phyloP scores from a whole-genome alignment of 2,113 vertebrate genomes.

The Lathamus discolor region DNA sequence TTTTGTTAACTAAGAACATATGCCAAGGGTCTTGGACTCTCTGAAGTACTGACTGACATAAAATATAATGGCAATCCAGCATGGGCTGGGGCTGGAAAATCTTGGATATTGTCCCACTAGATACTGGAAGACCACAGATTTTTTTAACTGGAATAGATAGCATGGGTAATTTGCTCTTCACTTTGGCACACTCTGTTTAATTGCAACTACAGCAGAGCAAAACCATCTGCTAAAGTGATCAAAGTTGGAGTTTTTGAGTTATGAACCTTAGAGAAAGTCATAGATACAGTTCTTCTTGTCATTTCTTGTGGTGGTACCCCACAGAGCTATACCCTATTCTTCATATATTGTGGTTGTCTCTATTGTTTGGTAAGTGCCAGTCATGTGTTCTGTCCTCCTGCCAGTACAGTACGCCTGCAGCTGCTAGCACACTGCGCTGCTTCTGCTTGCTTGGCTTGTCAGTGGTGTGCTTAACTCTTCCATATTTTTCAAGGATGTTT shows the following conservation, averaged over 20 bases:
- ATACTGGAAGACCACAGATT: constrained; percentile 35
- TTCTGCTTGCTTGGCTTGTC: neutral
- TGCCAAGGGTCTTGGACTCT: constrained; percentile 65
- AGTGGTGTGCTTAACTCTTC: neutral
- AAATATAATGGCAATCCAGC: constrained; percentile 61
- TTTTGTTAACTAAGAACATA: constrained; percentile 72
- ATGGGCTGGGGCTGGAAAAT: constrained; percentile 26
- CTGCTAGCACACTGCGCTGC: neutral
- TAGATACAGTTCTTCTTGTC: constrained; percentile 35
- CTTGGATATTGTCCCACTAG: constrained; percentile 63
- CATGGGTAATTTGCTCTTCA: constrained; percentile 62
- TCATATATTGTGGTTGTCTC: neutral
- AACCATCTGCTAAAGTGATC: constrained; percentile 67
- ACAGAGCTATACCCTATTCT: neutral
- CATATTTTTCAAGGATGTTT: constrained; percentile 16
- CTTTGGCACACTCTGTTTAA: constrained; percentile 65
- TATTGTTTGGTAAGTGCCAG: neutral
- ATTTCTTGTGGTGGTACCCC: constrained; percentile 17
- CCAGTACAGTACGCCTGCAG: neutral
- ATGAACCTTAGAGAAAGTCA: constrained; percentile 54
- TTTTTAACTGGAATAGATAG: constrained; percentile 61
- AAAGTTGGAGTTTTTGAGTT: constrained; percentile 56
- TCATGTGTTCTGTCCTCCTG: constrained; percentile 15
- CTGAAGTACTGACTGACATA: constrained; percentile 63
- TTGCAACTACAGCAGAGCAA: constrained; percentile 60